These are phyloP conservation scores for Lutjanus argentimaculatus DNA, from an alignment of 2,797 vertebrate genomes.

Conservation along the genomic window DNA sequence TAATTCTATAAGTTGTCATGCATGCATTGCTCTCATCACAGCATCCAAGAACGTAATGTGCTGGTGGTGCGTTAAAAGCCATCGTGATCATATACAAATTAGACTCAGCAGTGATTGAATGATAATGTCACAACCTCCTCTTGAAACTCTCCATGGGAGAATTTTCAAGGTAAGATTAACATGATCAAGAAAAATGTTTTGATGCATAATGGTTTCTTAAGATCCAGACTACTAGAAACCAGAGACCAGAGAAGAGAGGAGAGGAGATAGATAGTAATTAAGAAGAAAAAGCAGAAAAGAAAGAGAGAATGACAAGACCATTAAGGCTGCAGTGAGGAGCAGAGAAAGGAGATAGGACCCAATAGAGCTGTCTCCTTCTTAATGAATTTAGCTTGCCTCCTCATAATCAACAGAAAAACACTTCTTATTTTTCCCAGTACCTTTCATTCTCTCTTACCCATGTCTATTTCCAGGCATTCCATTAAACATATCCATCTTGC, in stretches of 20 bases:
- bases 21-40: conserved; percentile 25
- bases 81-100: background rate
- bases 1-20: conserved; percentile 37
- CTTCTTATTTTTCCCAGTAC: conserved; percentile 18
- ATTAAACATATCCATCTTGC: background rate
- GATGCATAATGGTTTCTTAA: conserved; percentile 9
- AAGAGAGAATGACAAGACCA: conserved; percentile 45
- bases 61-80: conserved; percentile 9
- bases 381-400: conserved; percentile 51
- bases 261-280: conserved; percentile 40
- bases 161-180: conserved; percentile 26
- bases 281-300: conserved; percentile 17
- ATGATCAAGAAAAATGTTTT: conserved; percentile 26
- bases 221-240: conserved; percentile 7
- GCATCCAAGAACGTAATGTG: conserved; percentile 15
- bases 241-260: conserved; percentile 3
- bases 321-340: conserved; percentile 46
- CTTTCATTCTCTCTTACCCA: background rate
- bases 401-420: conserved; percentile 36
- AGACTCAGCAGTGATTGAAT: background rate
- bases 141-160: conserved; percentile 7
- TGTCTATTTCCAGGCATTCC: background rate
- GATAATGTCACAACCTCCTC: background rate
- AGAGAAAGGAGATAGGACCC: conserved; percentile 52
- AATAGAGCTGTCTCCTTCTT: conserved; percentile 45